Conservation (phyloP, 2,113 vertebrate species). For the Otis tarda region DNA sequence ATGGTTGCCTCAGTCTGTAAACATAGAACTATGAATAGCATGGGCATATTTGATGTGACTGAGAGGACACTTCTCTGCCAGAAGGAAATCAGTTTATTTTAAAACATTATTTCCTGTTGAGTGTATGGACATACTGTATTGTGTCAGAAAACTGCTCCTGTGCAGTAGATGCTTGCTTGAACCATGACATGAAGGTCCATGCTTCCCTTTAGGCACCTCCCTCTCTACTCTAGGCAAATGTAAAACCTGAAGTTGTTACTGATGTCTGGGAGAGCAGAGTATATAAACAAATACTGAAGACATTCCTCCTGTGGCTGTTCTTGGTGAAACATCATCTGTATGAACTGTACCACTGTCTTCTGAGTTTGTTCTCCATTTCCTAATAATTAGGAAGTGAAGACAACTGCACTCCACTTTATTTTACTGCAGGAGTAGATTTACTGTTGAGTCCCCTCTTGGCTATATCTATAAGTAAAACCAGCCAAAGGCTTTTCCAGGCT, state of each 20-base stretch:
- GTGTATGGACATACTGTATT: neutral
- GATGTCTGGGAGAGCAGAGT: neutral
- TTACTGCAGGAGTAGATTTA: neutral
- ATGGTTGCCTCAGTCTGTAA: neutral
- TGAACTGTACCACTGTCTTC: neutral
- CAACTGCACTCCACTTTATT: neutral
- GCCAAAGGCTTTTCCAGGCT: neutral
- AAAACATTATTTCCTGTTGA: neutral
- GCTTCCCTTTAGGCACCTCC: neutral
- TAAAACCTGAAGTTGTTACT: neutral
- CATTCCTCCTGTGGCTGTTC: neutral
- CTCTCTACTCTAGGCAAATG: neutral
- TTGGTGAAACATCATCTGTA: neutral
- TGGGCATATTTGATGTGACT: neutral
- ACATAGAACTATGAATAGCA: neutral
- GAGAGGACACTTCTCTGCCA: neutral
- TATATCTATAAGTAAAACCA: neutral
- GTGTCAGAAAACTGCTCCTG: neutral
- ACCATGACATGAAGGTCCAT: neutral
- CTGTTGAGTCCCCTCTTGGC: neutral
- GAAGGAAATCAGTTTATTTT: neutral
- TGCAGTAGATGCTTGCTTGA: neutral
- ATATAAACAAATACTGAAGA: neutral
- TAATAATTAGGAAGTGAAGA: neutral
- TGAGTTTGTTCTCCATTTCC: neutral